phyloP scores from a whole-genome alignment of 2,888 invertebrate species.

The Salticus scenicus region DNA sequence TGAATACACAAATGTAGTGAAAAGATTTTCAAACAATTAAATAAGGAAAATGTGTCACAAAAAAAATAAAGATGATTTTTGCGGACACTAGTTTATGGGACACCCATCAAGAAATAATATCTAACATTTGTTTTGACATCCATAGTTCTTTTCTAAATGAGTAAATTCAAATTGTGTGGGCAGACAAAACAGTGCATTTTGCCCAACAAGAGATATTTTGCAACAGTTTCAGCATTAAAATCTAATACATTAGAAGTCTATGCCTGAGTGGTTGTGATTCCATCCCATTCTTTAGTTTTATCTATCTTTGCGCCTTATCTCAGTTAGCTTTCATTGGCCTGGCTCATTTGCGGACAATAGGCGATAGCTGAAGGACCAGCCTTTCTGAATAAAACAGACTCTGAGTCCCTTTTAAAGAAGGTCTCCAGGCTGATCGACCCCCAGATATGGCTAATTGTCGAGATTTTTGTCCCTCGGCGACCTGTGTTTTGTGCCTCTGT shows the following conservation, averaged over 20 bases:
- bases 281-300: conserved; percentile 31
- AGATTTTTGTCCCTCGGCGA: conserved; percentile 65
- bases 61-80: conserved; percentile 2
- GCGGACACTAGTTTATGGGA: conserved; percentile 28
- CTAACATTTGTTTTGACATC: neutral
- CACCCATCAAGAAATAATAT: neutral
- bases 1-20: no score
- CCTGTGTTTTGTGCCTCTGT: conserved; percentile 61
- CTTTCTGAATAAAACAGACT: conserved; percentile 54
- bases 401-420: conserved; percentile 36
- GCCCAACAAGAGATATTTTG: conserved; percentile 6
- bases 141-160: neutral
- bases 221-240: conserved; percentile 33
- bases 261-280: conserved; percentile 40
- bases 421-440: conserved; percentile 47
- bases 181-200: neutral
- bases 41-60: neutral
- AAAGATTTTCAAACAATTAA: neutral
- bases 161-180: neutral
- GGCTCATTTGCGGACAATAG: conserved; percentile 67
- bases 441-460: conserved; percentile 66
- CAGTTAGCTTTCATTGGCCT: conserved; percentile 34
- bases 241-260: conserved; percentile 57
- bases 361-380: conserved; percentile 41
- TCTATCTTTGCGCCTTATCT: conserved; percentile 61